Conservation (phyloP, 2,888 invertebrate species). For the Sepioteuthis lessoniana region DNA sequence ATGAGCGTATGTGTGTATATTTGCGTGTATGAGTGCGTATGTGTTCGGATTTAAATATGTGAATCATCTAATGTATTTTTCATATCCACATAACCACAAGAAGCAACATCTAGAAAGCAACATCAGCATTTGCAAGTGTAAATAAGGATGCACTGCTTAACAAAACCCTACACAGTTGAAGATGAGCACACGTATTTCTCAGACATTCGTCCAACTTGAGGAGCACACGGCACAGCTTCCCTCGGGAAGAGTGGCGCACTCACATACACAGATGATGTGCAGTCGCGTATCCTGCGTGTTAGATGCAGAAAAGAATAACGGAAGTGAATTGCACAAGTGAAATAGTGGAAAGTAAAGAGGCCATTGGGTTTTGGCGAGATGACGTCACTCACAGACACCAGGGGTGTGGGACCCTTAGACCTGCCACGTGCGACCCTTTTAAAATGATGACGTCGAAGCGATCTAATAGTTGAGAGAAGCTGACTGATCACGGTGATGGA, state of each 20-base stretch:
- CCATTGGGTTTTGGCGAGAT: neutral
- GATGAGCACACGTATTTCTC: neutral
- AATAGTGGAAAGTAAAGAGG: slow-evolving; percentile 13
- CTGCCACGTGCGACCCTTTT: slow-evolving; percentile 33
- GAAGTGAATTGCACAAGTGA: slow-evolving; percentile 9
- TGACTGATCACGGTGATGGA: slow-evolving; percentile 16
- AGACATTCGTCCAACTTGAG: neutral
- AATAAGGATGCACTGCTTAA: neutral
- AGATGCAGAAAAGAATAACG: neutral
- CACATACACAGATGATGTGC: neutral
- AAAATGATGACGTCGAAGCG: slow-evolving; percentile 33
- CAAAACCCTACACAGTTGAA: neutral
- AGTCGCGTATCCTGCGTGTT: neutral
- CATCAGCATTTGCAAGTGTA: neutral
- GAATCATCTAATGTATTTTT: too few species aligned
- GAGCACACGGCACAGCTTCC: neutral
- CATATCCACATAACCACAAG: too few species aligned
- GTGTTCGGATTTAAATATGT: neutral
- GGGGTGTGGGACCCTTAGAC: slow-evolving; percentile 2
- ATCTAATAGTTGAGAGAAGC: neutral
- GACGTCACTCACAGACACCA: slow-evolving; percentile 33
- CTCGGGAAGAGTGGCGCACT: neutral
- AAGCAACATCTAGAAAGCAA: neutral
- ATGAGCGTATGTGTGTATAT: too few species aligned
- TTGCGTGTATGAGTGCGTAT: neutral